phyloP scores from a whole-genome alignment of 2,888 invertebrate species.

The Eulithis testata region DNA sequence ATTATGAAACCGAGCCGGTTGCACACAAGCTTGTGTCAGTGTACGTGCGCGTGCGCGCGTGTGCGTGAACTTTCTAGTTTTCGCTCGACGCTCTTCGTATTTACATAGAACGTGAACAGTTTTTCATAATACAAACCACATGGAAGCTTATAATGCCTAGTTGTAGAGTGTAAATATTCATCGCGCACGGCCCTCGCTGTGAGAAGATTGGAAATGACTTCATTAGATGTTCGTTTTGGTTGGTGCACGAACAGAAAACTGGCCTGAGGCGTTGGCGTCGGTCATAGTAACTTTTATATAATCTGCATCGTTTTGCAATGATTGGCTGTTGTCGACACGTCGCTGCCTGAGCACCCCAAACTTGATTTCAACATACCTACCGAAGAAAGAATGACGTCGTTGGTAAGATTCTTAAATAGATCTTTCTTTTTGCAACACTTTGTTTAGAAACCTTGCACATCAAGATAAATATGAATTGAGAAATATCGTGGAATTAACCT shows the following conservation, averaged over 20 bases:
- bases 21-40: constrained; percentile 47
- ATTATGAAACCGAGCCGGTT: constrained; percentile 72
- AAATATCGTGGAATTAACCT: no score
- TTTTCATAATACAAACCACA: constrained; percentile 81
- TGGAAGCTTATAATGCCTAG: constrained; percentile 71
- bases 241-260: constrained; percentile 22
- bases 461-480: no score
- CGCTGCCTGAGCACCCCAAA: constrained; percentile 8
- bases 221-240: constrained; percentile 52
- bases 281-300: constrained; percentile 23
- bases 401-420: neutral
- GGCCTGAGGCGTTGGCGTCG: constrained; percentile 2
- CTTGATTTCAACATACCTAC: constrained; percentile 9
- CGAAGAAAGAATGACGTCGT: constrained; percentile 10
- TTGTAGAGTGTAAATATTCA: constrained; percentile 76
- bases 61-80: constrained; percentile 83
- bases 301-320: constrained; percentile 26
- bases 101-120: constrained; percentile 83
- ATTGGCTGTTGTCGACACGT: constrained; percentile 21
- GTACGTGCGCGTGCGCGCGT: constrained; percentile 60
- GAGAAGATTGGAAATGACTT: constrained; percentile 69
- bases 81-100: constrained; percentile 76
- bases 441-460: neutral
- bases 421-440: neutral
- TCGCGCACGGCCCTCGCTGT: constrained; percentile 60